Conservation (phyloP, 2,113 vertebrate genomes). For the Psittacara wagleri region DNA sequence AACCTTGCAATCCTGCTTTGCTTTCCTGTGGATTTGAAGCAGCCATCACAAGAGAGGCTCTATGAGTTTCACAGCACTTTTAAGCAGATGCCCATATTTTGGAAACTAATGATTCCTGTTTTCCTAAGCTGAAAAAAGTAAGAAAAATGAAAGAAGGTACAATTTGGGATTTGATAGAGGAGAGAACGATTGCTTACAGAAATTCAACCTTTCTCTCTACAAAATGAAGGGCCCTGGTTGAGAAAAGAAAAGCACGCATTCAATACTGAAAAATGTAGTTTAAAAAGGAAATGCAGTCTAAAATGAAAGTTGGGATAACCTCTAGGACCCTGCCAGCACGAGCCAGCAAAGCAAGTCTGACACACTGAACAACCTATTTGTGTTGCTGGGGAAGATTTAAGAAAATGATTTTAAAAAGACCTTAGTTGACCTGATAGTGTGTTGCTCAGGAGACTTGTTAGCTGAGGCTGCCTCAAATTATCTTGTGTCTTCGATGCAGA, state of each 20-base stretch:
- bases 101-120: neutral
- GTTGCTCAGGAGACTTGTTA: slow-evolving; percentile 81
- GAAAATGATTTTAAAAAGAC: slow-evolving; percentile 50
- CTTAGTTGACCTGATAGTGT: slow-evolving; percentile 70
- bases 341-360: neutral
- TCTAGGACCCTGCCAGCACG: neutral
- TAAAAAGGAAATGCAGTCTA: neutral
- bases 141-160: neutral
- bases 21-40: neutral
- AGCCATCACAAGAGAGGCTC: neutral
- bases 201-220: neutral
- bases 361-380: neutral
- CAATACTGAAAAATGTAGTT: neutral
- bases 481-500: slow-evolving; percentile 76
- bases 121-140: neutral
- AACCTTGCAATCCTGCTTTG: neutral
- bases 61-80: neutral
- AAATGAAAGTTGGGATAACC: neutral
- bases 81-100: neutral
- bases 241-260: neutral
- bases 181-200: neutral
- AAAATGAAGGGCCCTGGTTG: neutral
- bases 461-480: slow-evolving; percentile 76
- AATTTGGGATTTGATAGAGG: neutral
- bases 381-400: neutral